Base-by-base conservation (phyloP, 2,888 invertebrate species). In the Plebejus melissa region DNA sequence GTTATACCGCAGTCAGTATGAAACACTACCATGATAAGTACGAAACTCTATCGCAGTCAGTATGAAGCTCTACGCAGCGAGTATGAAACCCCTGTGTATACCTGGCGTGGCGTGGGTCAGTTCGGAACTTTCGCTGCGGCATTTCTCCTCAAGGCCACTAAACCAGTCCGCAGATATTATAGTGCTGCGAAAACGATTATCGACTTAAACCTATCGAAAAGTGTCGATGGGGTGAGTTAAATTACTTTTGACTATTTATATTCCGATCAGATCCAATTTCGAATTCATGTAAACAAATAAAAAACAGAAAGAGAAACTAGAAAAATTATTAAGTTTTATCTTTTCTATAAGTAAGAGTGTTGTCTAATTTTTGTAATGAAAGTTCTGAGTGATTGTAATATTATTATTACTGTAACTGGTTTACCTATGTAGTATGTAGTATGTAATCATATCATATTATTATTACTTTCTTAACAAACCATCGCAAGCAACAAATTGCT, bases 111-210 rank as follows among this genome's bases (percentile, higher is more conserved):
- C 79, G 76, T 74, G 80, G 82, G 82, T 81, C 82, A 81, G 81
- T 80, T 81, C 79, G 82, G 81, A 79, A 84, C 83, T 84, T 84
- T 83, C 85, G 83, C 83, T 82, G 79, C 79, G 79, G 81, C 84
- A 83, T 85, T 83, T 85, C 85, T 83, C 83, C 81, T 79, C 85
- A 85, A 86, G 86, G 86, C 80, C 85, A 82, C 78, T 58, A 79
- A 81, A 82, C 82, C 82, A 78, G 83, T 81, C 82, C 50, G 60
- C 69, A 69, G 72, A 50, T 32, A 13, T 36, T 50, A 28, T 65
- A 65, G 65, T 65, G 65, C 4, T 5, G 65, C 22, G 13, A 11
- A 60, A 9, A 60, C 65, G 32, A 13, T 32, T 36, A 65, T 65
- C 65, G 65, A 65, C 32, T 36, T 32, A 65, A 60, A 28, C 28